Evolutionary conservation across 2,797 vertebrate species (phyloP).

Genomic region (Pogonophryne albipinna): DNA sequence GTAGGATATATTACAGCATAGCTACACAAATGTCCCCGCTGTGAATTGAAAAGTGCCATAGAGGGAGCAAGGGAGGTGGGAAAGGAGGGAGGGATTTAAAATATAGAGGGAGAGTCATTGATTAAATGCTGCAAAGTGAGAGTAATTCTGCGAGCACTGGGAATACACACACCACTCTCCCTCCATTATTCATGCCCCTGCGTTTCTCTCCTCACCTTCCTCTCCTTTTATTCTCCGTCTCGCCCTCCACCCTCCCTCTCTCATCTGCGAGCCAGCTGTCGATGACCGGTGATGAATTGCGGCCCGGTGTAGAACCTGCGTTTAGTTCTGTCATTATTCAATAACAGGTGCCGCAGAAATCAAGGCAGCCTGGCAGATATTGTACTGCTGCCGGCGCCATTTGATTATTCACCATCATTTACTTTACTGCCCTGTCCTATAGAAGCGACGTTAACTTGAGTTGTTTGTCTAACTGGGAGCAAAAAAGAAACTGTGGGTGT

Average conservation of each 20-base stretch:
- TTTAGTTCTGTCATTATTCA: slow-evolving; percentile 80
- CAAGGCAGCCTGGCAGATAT: slow-evolving; percentile 67
- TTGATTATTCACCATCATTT: slow-evolving; percentile 73
- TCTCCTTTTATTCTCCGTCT: slow-evolving; percentile 28
- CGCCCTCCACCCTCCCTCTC: slow-evolving; percentile 36
- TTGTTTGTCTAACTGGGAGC: slow-evolving; percentile 65
- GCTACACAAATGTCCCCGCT: slow-evolving; percentile 60
- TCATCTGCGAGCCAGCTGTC: slow-evolving; percentile 64
- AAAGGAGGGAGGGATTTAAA: slow-evolving; percentile 63
- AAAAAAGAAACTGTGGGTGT: slow-evolving; percentile 33
- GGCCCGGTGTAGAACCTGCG: slow-evolving; percentile 63
- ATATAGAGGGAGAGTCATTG: slow-evolving; percentile 79
- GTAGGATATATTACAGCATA: slow-evolving; percentile 41
- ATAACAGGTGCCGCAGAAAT: slow-evolving; percentile 71
- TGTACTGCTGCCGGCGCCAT: slow-evolving; percentile 55
- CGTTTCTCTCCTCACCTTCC: slow-evolving; percentile 51
- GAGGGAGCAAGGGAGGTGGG: slow-evolving; percentile 28
- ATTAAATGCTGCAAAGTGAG: slow-evolving; percentile 87
- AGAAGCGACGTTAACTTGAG: slow-evolving; percentile 48
- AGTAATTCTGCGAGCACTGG: slow-evolving; percentile 81
- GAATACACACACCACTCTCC: slow-evolving; percentile 71
- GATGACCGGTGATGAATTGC: slow-evolving; percentile 77
- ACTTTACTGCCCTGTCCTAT: slow-evolving; percentile 52
- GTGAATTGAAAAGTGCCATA: slow-evolving; percentile 50
- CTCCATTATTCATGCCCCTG: slow-evolving; percentile 75